Evolutionary conservation across 2,888 invertebrate species (phyloP).

Genomic region (Torymus tubicola): DNA sequence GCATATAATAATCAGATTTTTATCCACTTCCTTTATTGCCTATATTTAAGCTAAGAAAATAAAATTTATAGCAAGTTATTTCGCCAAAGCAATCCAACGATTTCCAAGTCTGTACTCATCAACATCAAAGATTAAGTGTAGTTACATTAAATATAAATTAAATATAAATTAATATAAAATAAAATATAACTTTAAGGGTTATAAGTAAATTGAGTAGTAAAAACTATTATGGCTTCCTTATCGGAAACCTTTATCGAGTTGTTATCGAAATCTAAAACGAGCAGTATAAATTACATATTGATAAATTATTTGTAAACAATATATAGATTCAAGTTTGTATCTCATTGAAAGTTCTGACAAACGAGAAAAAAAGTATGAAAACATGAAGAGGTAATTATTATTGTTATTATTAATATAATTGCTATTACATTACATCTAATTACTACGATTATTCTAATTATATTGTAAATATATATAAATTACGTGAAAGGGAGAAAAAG

Average conservation of each 20-base stretch:
- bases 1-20: no score
- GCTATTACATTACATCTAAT: conserved; percentile 19
- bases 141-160: no score
- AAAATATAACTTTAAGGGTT: no score
- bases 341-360: conserved; percentile 22
- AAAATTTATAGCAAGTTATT: no score
- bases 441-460: conserved; percentile 29
- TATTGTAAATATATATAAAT: conserved; percentile 48
- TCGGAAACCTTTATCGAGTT: conserved; percentile 5
- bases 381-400: not conserved
- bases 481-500: conserved; percentile 33
- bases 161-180: no score
- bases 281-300: not conserved
- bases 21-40: no score
- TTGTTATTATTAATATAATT: not conserved
- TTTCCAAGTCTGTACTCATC: no score
- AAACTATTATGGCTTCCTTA: not conserved
- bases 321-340: conserved; percentile 27
- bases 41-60: no score
- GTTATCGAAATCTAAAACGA: conserved; percentile 9
- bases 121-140: no score
- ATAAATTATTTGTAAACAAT: conserved; percentile 20
- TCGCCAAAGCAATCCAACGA: no score
- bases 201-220: not conserved
- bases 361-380: not conserved